Base-by-base conservation (phyloP, 2,888 invertebrate species). In the Amphipoea lucens region DNA sequence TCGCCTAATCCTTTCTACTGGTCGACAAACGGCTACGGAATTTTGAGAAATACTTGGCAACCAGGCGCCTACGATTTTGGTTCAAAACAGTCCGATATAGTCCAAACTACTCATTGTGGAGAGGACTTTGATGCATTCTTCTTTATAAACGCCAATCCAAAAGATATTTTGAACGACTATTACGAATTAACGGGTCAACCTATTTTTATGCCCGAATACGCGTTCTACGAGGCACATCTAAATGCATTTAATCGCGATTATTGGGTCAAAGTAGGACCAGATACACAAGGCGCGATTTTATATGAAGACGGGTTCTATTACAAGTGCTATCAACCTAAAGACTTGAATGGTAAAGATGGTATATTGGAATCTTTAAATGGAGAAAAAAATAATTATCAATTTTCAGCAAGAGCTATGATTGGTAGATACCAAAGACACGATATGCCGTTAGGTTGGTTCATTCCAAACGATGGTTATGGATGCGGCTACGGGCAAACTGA, bases 401-500 rank as follows among this genome's bases (percentile, higher is more conserved):
- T 97, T 90, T 97, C 96, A 42, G 96, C 96, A 2, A 92, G 96
- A 85, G 96, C 95, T 9, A 97, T 96, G 96, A 91, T 97, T 66
- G 96, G 95, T 79, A 93, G 96, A 86, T 97, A 97, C 75, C 92
- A 93, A 85, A 93, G 84, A 74, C 90, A 96, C 78, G 96, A 97
- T 78, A 92, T 97, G 90, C 96, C 96, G 0, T 86, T 97, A 20
- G 96, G 96, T 54, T 96, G 96, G 96, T 96, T 97, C 83, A 85
- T 96, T 78, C 96, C 96, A 3, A 97, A 97, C 81, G 96, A 97
- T 84, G 96, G 96, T 4, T 97, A 97, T 79, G 96, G 96, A 14
- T 95, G 92, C 29, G 96, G 96, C 0, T 97, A 97, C 81, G 96
- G 96, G 0, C 96, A 97, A 93, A 95, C 96, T 4, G 93, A 95